A percentile compares a stretch with the other conserved stretches of the same genome.
Evolutionary conservation across 1,140 invertebrate species (phyloP).

Genomic region (Eueides isabella): DNA sequence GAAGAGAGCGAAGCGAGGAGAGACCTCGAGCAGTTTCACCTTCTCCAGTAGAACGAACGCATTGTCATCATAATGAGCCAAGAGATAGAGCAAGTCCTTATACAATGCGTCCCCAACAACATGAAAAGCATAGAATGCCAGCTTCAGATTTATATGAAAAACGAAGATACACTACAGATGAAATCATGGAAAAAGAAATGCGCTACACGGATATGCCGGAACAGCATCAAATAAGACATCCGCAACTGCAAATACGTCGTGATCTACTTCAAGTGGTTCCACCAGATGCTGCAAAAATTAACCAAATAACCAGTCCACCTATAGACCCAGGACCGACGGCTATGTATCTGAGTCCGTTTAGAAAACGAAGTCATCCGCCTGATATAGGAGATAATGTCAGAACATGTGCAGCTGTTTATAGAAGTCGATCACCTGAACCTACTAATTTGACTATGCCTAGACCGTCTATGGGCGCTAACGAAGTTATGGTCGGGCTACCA

Average conservation of each 20-base stretch:
- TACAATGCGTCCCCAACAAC: constrained; percentile 85
- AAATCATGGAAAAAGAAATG: constrained; percentile 81
- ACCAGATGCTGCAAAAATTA: constrained; percentile 78
- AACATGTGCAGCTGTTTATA: constrained; percentile 70
- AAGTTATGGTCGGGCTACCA: constrained; percentile 68
- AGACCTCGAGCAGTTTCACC: constrained; percentile 66
- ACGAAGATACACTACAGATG: constrained; percentile 81
- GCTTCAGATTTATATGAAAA: constrained; percentile 78
- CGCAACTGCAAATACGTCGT: constrained; percentile 86
- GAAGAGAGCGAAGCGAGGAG: constrained; percentile 74
- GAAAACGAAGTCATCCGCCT: constrained; percentile 81
- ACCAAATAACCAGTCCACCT: constrained; percentile 62
- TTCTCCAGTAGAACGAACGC: constrained; percentile 82
- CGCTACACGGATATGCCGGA: constrained; percentile 71
- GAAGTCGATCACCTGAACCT: constrained; percentile 77
- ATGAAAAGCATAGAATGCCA: constrained; percentile 69
- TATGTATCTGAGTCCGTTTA: constrained; percentile 77
- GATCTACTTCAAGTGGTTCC: constrained; percentile 84
- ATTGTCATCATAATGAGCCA: constrained; percentile 85
- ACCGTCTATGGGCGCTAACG: constrained; percentile 56
- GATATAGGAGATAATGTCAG: constrained; percentile 75
- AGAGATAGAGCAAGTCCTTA: constrained; percentile 84
- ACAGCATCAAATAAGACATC: constrained; percentile 70
- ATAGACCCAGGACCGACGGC: constrained; percentile 83
- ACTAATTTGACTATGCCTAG: constrained; percentile 79